Conservation (phyloP, 2,797 vertebrate genomes). For the Acanthiza pusilla region DNA sequence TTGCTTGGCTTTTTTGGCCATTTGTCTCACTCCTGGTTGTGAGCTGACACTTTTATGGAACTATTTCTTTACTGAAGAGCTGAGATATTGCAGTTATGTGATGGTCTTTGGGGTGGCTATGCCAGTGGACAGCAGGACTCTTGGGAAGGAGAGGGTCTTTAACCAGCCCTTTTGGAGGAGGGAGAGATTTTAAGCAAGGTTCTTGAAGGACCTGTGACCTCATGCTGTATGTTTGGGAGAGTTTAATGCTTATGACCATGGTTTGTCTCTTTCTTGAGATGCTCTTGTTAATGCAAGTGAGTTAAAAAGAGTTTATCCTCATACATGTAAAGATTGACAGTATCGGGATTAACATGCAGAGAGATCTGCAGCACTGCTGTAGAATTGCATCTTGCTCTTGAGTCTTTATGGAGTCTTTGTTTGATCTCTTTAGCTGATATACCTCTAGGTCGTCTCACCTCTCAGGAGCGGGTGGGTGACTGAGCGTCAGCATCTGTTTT, state of each 20-base stretch:
- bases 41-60: background rate
- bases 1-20: background rate
- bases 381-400: background rate
- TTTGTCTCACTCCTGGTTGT: background rate
- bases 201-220: background rate
- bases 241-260: background rate
- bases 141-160: background rate
- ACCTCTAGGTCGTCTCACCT: background rate
- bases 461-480: background rate
- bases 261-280: background rate
- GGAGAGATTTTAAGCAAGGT: background rate
- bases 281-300: background rate
- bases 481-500: background rate
- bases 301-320: background rate
- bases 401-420: background rate
- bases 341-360: background rate
- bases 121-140: background rate
- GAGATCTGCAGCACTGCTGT: background rate
- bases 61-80: background rate
- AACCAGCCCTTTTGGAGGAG: background rate
- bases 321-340: background rate
- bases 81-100: background rate
- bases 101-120: background rate
- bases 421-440: background rate
- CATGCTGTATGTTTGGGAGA: background rate